Base-by-base conservation (phyloP, 2,888 invertebrate species). In the Axea sp. region DNA sequence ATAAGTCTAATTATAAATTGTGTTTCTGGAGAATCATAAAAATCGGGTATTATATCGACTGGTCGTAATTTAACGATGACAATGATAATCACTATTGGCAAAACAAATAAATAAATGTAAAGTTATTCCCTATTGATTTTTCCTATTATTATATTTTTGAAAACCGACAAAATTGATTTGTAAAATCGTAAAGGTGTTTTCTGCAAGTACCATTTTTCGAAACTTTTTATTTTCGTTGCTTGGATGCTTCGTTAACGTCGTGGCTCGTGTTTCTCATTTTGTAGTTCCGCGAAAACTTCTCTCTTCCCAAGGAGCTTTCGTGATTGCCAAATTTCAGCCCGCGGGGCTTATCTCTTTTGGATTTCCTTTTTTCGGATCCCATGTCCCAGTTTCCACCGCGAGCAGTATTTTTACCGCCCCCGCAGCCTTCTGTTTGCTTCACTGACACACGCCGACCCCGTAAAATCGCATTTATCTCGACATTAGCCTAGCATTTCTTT, bases 391-490 rank as follows among this genome's bases (percentile, higher is more conserved):
- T 82, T 81, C 77, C 76, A 73, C 75, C 43, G 77, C 78, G 78
- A 80, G 79, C 80, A 82, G 80, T 81, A 81, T 82, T 82, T 82
- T 82, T 77, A 19, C 81, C 76, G 64, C 76, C 73, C 72, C 74
- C 55, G 15, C 59, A 11, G 45, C 39, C 51, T 43, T 68, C 74
- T 57, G 33, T 33, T 28, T 47, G 53, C 75, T 76, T 73, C 78
- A 74, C 77, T 76, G 75, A 68, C 74, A 69, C 43, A 57, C 57
- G 37, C 47, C 31, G 67, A 33, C 53, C 71, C 57, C 62, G 76
- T 77, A 75, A 80, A 82, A 81, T 81, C 79, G 75, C 81, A 81
- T 82, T 81, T 80, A 79, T 82, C 80, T 79, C 76, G 76, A 80
- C 80, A 79, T 81, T 81, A 81, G 78, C 77, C 77, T 76, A 73